Conservation (phyloP, 2,888 invertebrate species). For the Agrotis exclamationis region DNA sequence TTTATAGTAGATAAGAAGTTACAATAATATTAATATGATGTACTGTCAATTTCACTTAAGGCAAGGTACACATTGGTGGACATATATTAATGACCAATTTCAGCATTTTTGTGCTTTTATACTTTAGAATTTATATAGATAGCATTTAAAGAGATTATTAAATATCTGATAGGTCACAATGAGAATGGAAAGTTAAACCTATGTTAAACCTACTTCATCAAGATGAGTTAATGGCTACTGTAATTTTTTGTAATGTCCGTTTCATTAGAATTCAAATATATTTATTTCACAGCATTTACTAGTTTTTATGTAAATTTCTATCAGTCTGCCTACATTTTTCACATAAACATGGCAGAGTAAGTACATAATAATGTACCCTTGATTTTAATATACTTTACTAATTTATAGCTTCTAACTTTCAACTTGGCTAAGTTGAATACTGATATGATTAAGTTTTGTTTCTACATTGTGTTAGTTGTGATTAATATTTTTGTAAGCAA, state of each 20-base stretch:
- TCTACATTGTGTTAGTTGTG: slow-evolving; percentile 12
- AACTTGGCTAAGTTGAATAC: background rate
- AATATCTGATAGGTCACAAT: background rate
- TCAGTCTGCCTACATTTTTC: background rate
- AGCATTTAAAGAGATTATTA: slow-evolving; percentile 11
- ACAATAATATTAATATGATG: background rate
- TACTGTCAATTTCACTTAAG: background rate
- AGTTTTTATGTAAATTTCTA: slow-evolving; percentile 18
- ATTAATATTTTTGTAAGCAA: slow-evolving; percentile 15
- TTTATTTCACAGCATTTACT: slow-evolving; percentile 13
- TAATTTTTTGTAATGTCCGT: background rate
- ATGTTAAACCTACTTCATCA: slow-evolving; percentile 4
- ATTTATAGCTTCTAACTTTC: background rate
- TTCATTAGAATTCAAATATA: slow-evolving; percentile 7
- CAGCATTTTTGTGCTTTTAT: background rate
- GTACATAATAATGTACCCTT: background rate
- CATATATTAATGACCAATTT: too few relatives aligned
- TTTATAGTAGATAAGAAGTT: background rate
- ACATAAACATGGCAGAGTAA: background rate
- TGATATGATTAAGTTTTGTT: slow-evolving; percentile 1
- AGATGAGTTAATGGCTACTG: background rate
- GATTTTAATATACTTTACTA: background rate
- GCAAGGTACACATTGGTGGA: background rate
- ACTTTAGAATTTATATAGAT: background rate
- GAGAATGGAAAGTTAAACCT: background rate